Evolutionary conservation across 2,888 invertebrate species (phyloP), one percentile per base, ranked within the genome.

Genomic region (Oscheius sp.): DNA sequence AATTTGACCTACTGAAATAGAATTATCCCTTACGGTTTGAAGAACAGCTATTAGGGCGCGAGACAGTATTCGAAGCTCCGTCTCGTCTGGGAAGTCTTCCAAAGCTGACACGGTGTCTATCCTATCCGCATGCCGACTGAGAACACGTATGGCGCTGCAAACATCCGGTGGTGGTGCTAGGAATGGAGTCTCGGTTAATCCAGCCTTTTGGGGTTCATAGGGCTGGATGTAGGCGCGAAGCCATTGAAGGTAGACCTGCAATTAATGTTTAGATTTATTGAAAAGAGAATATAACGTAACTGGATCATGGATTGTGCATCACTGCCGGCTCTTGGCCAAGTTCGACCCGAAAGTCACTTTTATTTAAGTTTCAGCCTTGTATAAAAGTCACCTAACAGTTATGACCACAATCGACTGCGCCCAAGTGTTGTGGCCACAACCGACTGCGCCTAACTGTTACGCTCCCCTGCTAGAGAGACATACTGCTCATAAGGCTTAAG

Each of bases 91-190:
- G 73, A 98, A 90, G 79, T 94, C 93, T 80, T 94, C 92, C 70
- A 96, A 89, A 0, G 93, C 94, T 92, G 76, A 62, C 4, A 66
- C 66, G 0, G 96, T 94, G 85, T 95, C 93, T 85, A 97, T 94
- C 90, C 93, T 93, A 10, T 93, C 92, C 0, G 96, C 94, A 90
- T 96, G 93, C 82, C 93, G 93, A 86, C 95, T 94, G 51, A 98
- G 90, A 73, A 98, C 91, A 79, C 92, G 91, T 4, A 97, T 90
- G 7, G 95, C 95, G 71, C 93, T 93, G 84, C 94, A 93, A 55
- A 94, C 90, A 89, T 96, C 94, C 0, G 94, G 93, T 65, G 92
- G 92, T 0, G 93, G 87, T 53, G 81, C 83, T 2, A 81, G 79
- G 11, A 86, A 76, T 47, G 85, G 62, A 21, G 57, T 50, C 33